Conservation (phyloP, 1,140 invertebrate genomes). For the Stegodyphus dumicola region DNA sequence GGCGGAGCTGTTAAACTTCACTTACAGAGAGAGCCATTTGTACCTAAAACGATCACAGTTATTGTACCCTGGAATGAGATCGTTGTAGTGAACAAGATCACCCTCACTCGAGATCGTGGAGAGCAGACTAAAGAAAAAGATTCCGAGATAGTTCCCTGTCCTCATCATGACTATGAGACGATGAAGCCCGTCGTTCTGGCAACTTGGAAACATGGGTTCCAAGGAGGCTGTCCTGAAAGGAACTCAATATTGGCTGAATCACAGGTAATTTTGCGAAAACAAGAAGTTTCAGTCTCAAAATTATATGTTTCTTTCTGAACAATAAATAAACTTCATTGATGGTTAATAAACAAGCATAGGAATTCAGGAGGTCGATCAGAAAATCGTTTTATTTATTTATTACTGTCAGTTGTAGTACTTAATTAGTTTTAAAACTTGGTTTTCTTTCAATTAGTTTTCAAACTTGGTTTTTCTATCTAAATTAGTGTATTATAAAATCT, state of each 20-base stretch:
- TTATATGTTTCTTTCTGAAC: too few species aligned
- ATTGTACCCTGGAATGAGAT: slow-evolving; percentile 97
- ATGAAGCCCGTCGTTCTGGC: slow-evolving; percentile 80
- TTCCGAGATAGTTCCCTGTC: slow-evolving; percentile 70
- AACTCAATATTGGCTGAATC: slow-evolving; percentile 88
- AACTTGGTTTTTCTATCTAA: too few species aligned
- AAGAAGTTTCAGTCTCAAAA: too few species aligned
- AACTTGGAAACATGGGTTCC: slow-evolving; percentile 85
- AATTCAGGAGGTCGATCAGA: too few species aligned
- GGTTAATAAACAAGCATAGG: too few species aligned
- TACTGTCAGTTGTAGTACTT: too few species aligned
- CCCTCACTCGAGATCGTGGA: slow-evolving; percentile 80
- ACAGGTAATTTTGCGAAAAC: slow-evolving; percentile 72
- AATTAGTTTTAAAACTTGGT: too few species aligned
- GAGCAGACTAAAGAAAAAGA: slow-evolving; percentile 68
- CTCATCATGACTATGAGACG: slow-evolving; percentile 86
- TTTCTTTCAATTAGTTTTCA: too few species aligned
- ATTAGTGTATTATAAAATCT: too few species aligned
- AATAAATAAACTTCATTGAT: too few species aligned
- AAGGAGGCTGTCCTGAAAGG: slow-evolving; percentile 80
- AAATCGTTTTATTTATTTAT: too few species aligned
- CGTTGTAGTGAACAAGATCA: slow-evolving; percentile 84
- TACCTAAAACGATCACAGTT: slow-evolving; percentile 78
- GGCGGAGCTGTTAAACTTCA: slow-evolving; percentile 97
- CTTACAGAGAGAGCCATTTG: slow-evolving; percentile 91